phyloP scores from a whole-genome alignment of 2,797 vertebrate genomes.

The Sebastiscus albofasciatus region DNA sequence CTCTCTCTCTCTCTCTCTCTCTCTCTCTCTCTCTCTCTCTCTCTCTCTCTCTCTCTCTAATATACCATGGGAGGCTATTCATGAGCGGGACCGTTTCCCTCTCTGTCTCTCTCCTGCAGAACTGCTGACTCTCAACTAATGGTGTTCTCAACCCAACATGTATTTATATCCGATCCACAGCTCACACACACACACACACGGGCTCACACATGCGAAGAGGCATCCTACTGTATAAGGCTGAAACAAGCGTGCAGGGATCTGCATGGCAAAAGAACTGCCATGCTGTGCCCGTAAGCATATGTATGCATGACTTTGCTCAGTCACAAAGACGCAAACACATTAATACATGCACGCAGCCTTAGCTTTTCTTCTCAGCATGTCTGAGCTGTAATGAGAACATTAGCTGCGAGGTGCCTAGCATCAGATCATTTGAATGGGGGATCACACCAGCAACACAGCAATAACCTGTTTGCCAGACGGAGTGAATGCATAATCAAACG shows the following conservation, averaged over 20 bases:
- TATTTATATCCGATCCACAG: neutral
- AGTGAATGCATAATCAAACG: conserved; percentile 29
- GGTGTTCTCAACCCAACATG: conserved; percentile 3
- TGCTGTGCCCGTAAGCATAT: neutral
- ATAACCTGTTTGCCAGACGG: conserved; percentile 34
- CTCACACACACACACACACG: neutral
- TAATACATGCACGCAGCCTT: neutral
- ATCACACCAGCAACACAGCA: conserved; percentile 31
- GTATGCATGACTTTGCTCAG: neutral
- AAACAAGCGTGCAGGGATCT: neutral
- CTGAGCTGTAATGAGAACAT: conserved; percentile 55
- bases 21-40: neutral
- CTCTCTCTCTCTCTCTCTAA: neutral
- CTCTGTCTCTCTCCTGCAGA: conserved; percentile 19
- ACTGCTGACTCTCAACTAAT: conserved; percentile 50
- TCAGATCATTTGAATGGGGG: conserved; percentile 33
- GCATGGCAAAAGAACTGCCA: neutral
- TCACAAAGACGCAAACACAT: neutral
- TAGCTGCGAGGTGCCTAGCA: conserved; percentile 19
- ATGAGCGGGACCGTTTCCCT: conserved; percentile 29
- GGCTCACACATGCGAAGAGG: neutral
- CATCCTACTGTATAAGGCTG: neutral
- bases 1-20: conserved; percentile 1
- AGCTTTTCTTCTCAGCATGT: conserved; percentile 30
- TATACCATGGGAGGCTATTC: conserved; percentile 24